Conservation (phyloP, 1,140 invertebrate genomes). For the Mactra quadrangularis region DNA sequence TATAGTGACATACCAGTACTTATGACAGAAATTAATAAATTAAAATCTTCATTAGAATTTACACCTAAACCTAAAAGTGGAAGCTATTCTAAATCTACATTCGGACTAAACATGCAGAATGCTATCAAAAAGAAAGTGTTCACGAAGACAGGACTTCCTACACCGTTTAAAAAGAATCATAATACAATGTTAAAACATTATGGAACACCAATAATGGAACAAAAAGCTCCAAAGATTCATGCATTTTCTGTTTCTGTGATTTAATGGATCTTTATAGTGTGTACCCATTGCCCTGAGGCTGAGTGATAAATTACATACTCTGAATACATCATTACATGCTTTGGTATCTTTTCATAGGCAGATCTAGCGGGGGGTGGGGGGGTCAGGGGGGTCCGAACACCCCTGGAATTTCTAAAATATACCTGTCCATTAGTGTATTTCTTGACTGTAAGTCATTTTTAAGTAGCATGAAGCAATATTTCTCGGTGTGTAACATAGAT, state of each 20-base stretch:
- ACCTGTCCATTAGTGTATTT: too few species aligned
- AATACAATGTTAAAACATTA: conserved; percentile 54
- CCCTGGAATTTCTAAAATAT: too few species aligned
- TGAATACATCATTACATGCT: too few species aligned
- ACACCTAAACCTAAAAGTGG: conserved; percentile 7
- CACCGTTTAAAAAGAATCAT: conserved; percentile 49
- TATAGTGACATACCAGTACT: conserved; percentile 22
- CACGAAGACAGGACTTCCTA: conserved; percentile 26
- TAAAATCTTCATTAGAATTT: conserved; percentile 21
- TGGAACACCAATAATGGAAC: conserved; percentile 27
- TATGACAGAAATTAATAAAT: conserved; percentile 22
- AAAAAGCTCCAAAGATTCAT: conserved; percentile 20
- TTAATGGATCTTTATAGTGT: too few species aligned
- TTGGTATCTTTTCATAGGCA: too few species aligned
- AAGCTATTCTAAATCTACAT: conserved; percentile 43
- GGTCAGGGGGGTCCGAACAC: too few species aligned
- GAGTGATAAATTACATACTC: too few species aligned
- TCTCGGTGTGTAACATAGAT: too few species aligned
- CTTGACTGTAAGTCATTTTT: too few species aligned
- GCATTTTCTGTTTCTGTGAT: background rate
- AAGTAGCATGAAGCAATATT: too few species aligned
- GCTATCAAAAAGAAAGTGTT: conserved; percentile 55
- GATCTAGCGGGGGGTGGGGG: too few species aligned
- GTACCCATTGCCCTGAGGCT: too few species aligned
- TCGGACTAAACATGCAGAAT: conserved; percentile 41